phyloP scores from a whole-genome alignment of 1,140 invertebrate species.

The Sipha flava region DNA sequence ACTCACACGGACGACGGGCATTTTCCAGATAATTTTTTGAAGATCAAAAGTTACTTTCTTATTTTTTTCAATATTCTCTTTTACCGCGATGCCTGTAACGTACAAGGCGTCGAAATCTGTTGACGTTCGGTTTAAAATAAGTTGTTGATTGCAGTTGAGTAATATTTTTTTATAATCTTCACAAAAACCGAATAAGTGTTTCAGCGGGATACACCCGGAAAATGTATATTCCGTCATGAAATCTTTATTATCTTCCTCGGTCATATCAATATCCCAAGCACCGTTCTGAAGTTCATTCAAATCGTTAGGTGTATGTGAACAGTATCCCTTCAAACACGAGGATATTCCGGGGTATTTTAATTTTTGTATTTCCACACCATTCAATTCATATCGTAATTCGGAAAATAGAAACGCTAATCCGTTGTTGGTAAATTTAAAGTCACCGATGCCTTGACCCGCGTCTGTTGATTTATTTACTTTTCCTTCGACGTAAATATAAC shows the following conservation, averaged over 20 bases:
- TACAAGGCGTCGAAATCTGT: conserved; percentile 37
- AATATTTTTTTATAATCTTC: conserved; percentile 47
- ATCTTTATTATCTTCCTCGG: neutral
- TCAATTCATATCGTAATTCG: conserved; percentile 46
- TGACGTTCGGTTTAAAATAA: conserved; percentile 43
- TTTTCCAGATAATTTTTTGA: conserved; percentile 39
- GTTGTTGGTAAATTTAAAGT: conserved; percentile 11
- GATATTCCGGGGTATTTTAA: conserved; percentile 43
- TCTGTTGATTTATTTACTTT: neutral
- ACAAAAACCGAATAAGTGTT: conserved; percentile 44
- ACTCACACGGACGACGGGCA: conserved; percentile 39
- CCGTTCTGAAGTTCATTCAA: conserved; percentile 37
- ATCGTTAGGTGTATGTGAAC: conserved; percentile 38
- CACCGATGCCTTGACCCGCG: no score
- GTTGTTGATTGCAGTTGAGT: conserved; percentile 45
- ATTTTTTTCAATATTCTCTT: neutral
- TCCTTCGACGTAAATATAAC: conserved; percentile 31
- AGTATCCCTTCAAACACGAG: conserved; percentile 43
- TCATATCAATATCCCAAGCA: conserved; percentile 39
- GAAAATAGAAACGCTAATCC: conserved; percentile 43
- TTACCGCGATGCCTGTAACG: neutral
- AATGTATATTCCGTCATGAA: conserved; percentile 37
- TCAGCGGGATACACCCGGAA: conserved; percentile 43
- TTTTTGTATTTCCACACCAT: conserved; percentile 45
- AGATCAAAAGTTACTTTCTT: conserved; percentile 24